Percentiles rank a stretch among this genome's conserved stretches.
Conservation (phyloP, 2,113 vertebrate species). For the Trinectes maculatus region DNA sequence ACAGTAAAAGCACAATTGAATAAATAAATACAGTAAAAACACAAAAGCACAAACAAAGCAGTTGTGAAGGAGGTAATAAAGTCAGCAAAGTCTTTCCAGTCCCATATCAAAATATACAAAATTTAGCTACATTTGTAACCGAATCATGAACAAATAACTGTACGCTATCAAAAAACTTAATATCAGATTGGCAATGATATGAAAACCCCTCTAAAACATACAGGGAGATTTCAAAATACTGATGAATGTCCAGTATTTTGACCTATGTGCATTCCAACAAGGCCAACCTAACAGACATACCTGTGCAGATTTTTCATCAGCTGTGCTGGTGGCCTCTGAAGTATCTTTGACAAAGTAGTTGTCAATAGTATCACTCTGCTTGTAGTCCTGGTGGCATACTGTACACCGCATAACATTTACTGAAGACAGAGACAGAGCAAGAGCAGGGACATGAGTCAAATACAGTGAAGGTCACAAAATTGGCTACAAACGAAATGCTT, state of each 20-base stretch:
- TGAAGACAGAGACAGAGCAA: constrained; percentile 58
- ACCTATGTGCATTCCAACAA: too few relatives aligned
- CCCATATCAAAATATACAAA: too few relatives aligned
- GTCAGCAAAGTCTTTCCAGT: too few relatives aligned
- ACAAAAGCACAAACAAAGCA: too few relatives aligned
- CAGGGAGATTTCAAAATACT: neutral
- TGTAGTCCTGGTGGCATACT: constrained; percentile 95
- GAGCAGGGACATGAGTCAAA: neutral
- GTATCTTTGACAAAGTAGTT: constrained; percentile 99
- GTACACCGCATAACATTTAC: constrained; percentile 95
- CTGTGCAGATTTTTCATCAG: constrained; percentile 94
- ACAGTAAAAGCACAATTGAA: too few relatives aligned
- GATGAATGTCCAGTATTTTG: too few relatives aligned
- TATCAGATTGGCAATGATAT: neutral
- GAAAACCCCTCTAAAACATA: neutral
- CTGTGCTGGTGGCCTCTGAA: constrained; percentile 88
- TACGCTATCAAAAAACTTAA: too few relatives aligned
- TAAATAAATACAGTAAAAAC: too few relatives aligned
- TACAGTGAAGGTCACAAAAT: neutral
- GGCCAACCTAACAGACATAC: constrained; percentile 69
- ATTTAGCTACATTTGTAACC: too few relatives aligned
- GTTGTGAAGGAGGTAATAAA: too few relatives aligned
- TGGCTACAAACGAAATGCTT: neutral
- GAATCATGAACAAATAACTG: too few relatives aligned
- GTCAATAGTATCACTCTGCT: constrained; percentile 96